Evolutionary conservation across 2,113 vertebrate genomes (phyloP), one percentile per base, ranked within the genome.

Genomic region (Panthera tigris): DNA sequence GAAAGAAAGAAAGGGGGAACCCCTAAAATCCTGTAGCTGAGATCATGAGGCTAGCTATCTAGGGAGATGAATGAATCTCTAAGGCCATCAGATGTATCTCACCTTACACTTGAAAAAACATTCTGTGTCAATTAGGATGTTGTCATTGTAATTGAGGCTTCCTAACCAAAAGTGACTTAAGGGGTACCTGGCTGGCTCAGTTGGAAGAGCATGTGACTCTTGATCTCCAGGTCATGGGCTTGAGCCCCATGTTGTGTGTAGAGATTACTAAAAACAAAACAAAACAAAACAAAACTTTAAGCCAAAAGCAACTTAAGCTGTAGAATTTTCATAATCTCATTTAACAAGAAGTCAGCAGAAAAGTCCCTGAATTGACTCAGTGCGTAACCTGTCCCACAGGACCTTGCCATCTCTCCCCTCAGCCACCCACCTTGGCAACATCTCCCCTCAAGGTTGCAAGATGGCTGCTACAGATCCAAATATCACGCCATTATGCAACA

Each of bases 281-380:
- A 57, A 61, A 41, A 12, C 4, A 27, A 74, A 41, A 12, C 4
- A 27, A 74, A 41, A 48, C 41, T 45, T 27, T 48, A 76, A 76
- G 50, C 50, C 76, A 52, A 89, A 93, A 85, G 33, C 61, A 18
- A 96, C 14, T 69, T 76, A 65, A 83, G 10, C 23, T 52, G 27
- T 33, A 31, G 19, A 74, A 68, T 18, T 79, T 78, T 89, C 55
- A 73, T 85, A 31, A 89, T 48, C n/a, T 95, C 27, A 3, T 14
- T 52, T 80, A 80, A 36, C 48, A 96, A 41, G 88, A 80, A 94
- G 57, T 76, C 79, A 78, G 31, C 66, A 86, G 55, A 89, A 90
- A 15, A 45, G 57, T 71, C 36, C 36, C 71, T 41, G 5, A 36
- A n/a, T 45, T 92, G 55, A 83, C 39, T 87, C 57, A 18, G 36